Conservation (phyloP, 2,888 invertebrate species). For the Stenoptilia bipunctidactyla region DNA sequence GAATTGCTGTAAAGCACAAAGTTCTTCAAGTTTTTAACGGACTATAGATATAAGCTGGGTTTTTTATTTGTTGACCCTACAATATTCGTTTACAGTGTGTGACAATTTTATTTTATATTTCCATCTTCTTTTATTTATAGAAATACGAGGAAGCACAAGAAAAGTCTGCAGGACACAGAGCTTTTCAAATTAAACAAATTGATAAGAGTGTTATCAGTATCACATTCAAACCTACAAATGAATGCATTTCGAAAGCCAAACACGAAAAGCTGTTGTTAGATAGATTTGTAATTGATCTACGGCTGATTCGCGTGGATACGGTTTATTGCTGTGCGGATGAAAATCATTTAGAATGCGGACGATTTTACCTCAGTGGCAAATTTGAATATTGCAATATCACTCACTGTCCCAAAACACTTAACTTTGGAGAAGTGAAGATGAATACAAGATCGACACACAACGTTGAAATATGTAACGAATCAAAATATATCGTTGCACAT, state of each 20-base stretch:
- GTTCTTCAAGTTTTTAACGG: too few relatives aligned
- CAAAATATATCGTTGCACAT: slow-evolving; percentile 39
- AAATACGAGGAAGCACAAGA: slow-evolving; percentile 50
- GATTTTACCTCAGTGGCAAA: slow-evolving; percentile 70
- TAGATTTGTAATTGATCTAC: slow-evolving; percentile 50
- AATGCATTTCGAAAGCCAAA: slow-evolving; percentile 47
- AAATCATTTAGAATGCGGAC: slow-evolving; percentile 51
- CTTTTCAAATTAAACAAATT: slow-evolving; percentile 31
- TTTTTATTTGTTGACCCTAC: too few relatives aligned
- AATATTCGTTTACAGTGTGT: too few relatives aligned
- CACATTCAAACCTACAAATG: slow-evolving; percentile 42
- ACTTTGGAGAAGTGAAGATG: slow-evolving; percentile 52
- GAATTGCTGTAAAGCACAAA: too few relatives aligned
- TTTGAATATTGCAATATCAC: slow-evolving; percentile 57
- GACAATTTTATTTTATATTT: too few relatives aligned
- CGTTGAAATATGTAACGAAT: slow-evolving; percentile 54
- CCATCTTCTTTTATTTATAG: slow-evolving; percentile 28
- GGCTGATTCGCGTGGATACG: slow-evolving; percentile 45
- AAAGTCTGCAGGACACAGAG: slow-evolving; percentile 55
- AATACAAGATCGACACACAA: slow-evolving; percentile 37
- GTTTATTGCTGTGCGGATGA: slow-evolving; percentile 44
- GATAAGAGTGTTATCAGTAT: slow-evolving; percentile 33
- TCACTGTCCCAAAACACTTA: slow-evolving; percentile 52
- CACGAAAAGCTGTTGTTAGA: slow-evolving; percentile 29
- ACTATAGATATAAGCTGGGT: too few relatives aligned